Conservation (phyloP, 2,888 invertebrate genomes). For the Eueremaeus valkanovi region DNA sequence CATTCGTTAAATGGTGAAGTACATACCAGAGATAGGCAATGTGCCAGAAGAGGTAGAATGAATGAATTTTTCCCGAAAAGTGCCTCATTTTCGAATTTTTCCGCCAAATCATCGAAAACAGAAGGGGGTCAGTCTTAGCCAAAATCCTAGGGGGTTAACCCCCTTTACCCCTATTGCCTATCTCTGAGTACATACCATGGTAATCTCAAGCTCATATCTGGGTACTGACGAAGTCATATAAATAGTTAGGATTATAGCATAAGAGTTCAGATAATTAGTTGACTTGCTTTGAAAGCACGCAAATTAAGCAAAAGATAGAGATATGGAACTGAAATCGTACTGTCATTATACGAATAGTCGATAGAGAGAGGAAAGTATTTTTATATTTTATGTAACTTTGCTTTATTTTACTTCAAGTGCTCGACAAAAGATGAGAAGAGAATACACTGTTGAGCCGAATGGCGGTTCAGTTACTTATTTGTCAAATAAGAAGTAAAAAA, state of each 20-base stretch:
- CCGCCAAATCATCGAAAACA: too few relatives aligned
- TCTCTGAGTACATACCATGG: too few relatives aligned
- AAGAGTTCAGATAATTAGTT: conserved; percentile 23
- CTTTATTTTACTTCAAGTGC: too few relatives aligned
- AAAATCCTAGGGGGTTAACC: too few relatives aligned
- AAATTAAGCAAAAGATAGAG: conserved; percentile 18
- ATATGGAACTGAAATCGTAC: not conserved
- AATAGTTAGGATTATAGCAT: not conserved
- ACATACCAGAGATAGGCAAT: too few relatives aligned
- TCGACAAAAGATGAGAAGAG: not conserved
- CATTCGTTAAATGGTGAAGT: too few relatives aligned
- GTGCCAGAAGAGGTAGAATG: too few relatives aligned
- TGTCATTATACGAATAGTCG: not conserved
- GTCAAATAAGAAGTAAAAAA: not conserved
- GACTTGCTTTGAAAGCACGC: conserved; percentile 24
- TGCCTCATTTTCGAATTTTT: too few relatives aligned
- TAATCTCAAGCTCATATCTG: too few relatives aligned
- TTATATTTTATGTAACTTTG: not conserved
- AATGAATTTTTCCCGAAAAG: too few relatives aligned
- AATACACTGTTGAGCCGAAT: not conserved
- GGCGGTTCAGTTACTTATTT: not conserved
- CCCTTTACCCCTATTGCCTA: too few relatives aligned
- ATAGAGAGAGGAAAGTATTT: not conserved
- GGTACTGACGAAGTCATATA: not conserved
- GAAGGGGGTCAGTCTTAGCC: too few relatives aligned